Percentiles rank a stretch among this genome's conserved stretches.
Evolutionary conservation across 2,888 invertebrate genomes (phyloP).

Genomic region (Yponomeuta malinellus): DNA sequence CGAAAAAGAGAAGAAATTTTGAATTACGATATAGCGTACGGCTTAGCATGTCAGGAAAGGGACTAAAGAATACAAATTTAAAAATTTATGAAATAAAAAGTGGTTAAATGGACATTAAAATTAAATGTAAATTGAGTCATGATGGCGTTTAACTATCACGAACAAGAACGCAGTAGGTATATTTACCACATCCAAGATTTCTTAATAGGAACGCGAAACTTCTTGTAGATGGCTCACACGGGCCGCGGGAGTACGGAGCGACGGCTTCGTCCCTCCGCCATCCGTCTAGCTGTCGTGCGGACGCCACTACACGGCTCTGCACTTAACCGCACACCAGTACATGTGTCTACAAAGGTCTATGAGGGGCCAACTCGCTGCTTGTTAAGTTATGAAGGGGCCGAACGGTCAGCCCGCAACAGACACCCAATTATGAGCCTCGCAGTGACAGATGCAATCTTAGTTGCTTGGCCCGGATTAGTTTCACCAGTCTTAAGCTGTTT

Average conservation of each 20-base stretch:
- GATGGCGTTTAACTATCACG: too few relatives aligned
- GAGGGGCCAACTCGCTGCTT: conserved; percentile 58
- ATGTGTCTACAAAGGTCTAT: conserved; percentile 50
- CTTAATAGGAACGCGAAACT: not conserved
- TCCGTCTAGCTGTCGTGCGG: conserved; percentile 62
- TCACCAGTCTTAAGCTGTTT: not conserved
- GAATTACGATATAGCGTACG: too few relatives aligned
- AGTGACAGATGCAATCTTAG: conserved; percentile 30
- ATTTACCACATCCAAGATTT: not conserved
- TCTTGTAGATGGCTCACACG: conserved; percentile 15
- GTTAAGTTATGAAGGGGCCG: conserved; percentile 52
- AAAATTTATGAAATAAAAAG: too few relatives aligned
- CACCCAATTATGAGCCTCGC: conserved; percentile 40
- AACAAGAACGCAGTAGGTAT: not conserved
- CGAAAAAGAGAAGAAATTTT: too few relatives aligned
- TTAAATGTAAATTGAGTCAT: too few relatives aligned
- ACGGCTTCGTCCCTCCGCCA: conserved; percentile 43
- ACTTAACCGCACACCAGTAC: conserved; percentile 62
- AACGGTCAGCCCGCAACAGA: conserved; percentile 44
- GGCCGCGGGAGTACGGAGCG: conserved; percentile 34
- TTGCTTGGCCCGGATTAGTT: not conserved
- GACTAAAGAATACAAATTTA: too few relatives aligned
- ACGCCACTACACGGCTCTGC: conserved; percentile 59
- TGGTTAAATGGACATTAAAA: too few relatives aligned
- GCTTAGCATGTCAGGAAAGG: too few relatives aligned